phyloP scores from a whole-genome alignment of 64 coral and sea anemone species.

The Cladopsammia gracilis region DNA sequence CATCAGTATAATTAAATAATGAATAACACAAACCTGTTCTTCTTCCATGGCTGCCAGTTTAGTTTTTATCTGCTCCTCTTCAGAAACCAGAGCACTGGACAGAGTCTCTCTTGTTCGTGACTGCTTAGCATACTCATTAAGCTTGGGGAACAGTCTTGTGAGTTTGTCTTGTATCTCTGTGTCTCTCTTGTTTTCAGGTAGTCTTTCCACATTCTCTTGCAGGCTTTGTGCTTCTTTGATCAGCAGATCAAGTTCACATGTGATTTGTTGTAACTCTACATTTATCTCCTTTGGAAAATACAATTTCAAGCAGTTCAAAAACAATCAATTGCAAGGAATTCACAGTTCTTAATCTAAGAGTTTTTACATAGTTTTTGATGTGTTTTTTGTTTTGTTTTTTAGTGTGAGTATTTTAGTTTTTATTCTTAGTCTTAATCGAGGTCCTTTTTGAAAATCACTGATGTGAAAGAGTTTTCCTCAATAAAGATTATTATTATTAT shows the following conservation, averaged over 20 bases:
- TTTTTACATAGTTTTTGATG: too few relatives aligned
- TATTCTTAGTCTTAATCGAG: too few relatives aligned
- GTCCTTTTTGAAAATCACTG: too few relatives aligned
- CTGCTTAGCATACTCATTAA: constrained; percentile 47
- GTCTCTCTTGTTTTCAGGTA: constrained; percentile 1
- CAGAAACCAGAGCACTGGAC: constrained; percentile 35
- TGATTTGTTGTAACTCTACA: constrained; percentile 25
- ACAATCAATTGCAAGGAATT: not conserved
- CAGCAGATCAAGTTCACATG: not conserved
- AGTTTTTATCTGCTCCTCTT: constrained; percentile 52
- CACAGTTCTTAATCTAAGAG: too few relatives aligned
- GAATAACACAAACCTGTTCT: constrained; percentile 55
- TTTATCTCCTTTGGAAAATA: constrained; percentile 24
- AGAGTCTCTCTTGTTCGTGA: constrained; percentile 53
- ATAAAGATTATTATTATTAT: too few relatives aligned
- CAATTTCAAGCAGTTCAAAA: constrained; percentile 5
- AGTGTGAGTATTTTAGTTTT: too few relatives aligned
- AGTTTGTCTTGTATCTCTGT: constrained; percentile 6
- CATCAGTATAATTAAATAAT: too few relatives aligned
- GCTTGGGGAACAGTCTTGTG: not conserved
- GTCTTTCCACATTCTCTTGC: not conserved
- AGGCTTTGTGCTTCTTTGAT: not conserved
- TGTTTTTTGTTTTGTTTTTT: too few relatives aligned
- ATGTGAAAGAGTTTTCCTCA: too few relatives aligned
- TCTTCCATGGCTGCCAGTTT: constrained; percentile 49